Evolutionary conservation across 2,888 invertebrate species (phyloP), one percentile per base, ranked within the genome.

Genomic region (Trisateles emortualis): DNA sequence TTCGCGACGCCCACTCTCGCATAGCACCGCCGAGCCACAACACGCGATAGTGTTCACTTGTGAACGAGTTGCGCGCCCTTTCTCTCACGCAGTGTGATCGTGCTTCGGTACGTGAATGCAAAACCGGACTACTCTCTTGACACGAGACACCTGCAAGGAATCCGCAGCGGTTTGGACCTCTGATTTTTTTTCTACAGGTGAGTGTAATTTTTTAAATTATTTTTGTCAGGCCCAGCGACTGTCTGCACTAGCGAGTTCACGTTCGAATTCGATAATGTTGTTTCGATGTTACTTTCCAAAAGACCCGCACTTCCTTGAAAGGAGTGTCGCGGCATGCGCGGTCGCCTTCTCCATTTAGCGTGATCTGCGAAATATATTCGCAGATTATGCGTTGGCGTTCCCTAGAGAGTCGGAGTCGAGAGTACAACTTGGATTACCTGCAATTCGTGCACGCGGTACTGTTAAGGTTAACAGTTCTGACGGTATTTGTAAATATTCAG

Each of bases 81-180:
- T 91, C 91, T 92, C 92, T 91, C 90, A 86, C 90, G 89, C 90
- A 87, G 86, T 86, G 90, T 86, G 84, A 83, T 87, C 90, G 91
- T 91, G 90, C 86, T 83, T 82, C 86, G 87, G 86, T 86, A 89
- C 89, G 88, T 92, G 90, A 88, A 89, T 91, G 87, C 90, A 83
- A 90, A 91, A 88, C 88, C 91, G 92, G 90, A 90, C 88, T 86
- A 78, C 84, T 86, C 85, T 87, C 85, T 85, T 85, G 75, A 82
- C 81, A 86, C 83, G 73, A 85, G 81, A 84, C 78, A 80, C 62
- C 81, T 72, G 72, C 74, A 68, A 81, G 83, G 84, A 84, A 85
- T 81, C 87, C 80, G 68, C 78, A 70, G 64, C 81, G 72, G 66
- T 62, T 77, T 72, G 81, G 82, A 83, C 73, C 72, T 87, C 81